phyloP scores from a whole-genome alignment of 2,888 invertebrate genomes.

The Carpatolechia fugitivella region DNA sequence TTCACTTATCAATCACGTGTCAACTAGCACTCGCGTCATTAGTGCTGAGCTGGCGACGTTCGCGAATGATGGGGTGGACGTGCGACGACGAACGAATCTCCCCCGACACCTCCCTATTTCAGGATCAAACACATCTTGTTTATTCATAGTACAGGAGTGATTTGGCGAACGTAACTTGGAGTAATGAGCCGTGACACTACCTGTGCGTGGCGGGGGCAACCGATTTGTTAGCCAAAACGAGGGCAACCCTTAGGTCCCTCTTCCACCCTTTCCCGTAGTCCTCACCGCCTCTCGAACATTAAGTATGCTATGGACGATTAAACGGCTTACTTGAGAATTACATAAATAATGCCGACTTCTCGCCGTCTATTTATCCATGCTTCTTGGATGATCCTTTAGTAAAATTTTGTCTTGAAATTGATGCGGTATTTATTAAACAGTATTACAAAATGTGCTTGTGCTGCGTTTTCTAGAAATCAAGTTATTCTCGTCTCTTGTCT shows the following conservation, averaged over 20 bases:
- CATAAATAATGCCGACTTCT: conserved; percentile 52
- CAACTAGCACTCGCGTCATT: background rate
- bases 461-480: too few species aligned
- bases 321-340: conserved; percentile 58
- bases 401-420: background rate
- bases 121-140: conserved; percentile 47
- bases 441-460: too few species aligned
- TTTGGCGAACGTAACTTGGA: conserved; percentile 58
- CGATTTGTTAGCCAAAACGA: conserved; percentile 55
- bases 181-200: conserved; percentile 68
- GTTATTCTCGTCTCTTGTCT: too few species aligned
- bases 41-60: background rate
- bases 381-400: conserved; percentile 41
- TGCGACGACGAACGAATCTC: background rate
- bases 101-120: conserved; percentile 13
- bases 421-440: background rate
- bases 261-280: conserved; percentile 24
- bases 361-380: conserved; percentile 41
- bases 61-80: background rate
- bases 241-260: conserved; percentile 41
- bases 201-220: conserved; percentile 54
- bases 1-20: background rate
- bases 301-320: conserved; percentile 62
- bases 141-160: conserved; percentile 56
- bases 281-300: conserved; percentile 52